Base-by-base conservation (phyloP, 30 jellyfish, hydroid and myxozoan genomes). In the Turritopsis dohrnii region DNA sequence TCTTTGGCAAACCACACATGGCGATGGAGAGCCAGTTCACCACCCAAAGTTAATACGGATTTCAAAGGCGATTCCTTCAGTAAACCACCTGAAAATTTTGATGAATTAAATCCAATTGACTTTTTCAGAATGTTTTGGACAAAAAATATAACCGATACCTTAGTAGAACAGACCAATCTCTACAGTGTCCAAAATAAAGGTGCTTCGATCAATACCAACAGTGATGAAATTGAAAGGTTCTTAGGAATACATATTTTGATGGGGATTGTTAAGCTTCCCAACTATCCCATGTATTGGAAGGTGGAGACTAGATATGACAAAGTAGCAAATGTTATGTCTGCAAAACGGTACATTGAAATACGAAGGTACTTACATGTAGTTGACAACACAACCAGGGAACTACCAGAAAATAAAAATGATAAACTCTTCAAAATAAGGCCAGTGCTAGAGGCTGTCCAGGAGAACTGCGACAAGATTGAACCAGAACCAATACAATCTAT, bases 291-390 rank as follows among this genome's bases (percentile, higher is more conserved):
- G 77, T 69, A 69, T 69, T 69, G 8, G 77, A 69, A 19, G 22
- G 16, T 27, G 16, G 77, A 69, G 77, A 69, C 77, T 21, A 69
- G 77, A 69, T 0, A 69, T 19, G 23, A 9, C 0, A 69, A 69
- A 69, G 77, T 69, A 69, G 77, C 77, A 69, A 21, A 69, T 69
- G 77, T 69, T n/a, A 69, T 69, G 77, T 69, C 77, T 8, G 77
- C 77, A 69, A 69, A 69, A 19, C 77, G 77, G 9, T 69, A 0
- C 0, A 66, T 66, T 66, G 76, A 66, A 3, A 7, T 66, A 4
- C 76, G 76, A 21, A 66, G 76, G 17, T 66, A 66, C 17, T 66
- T 66, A 17, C 76, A 66, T 17, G 76, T 17, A 3, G 76, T 66
- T 26, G 76, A 66, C 76, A 66, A 66, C 17, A 3, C 76, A 3